A percentile compares a stretch with the other conserved stretches of the same genome.
Evolutionary conservation across 2,888 invertebrate genomes (phyloP).

Genomic region (Monopis laevigella): DNA sequence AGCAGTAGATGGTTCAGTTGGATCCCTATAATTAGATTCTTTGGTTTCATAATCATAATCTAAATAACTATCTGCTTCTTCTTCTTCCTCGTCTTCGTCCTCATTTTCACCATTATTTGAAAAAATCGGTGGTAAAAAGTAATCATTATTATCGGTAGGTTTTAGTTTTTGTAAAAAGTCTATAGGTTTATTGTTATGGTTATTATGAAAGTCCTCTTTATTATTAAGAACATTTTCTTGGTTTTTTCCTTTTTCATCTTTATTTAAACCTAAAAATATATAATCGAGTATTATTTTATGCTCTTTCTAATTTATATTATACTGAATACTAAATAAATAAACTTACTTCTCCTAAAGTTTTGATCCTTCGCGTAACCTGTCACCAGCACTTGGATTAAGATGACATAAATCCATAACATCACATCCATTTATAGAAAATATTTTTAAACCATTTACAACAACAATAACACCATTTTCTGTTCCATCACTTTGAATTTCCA

Average conservation of each 20-base stretch:
- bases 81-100: slow-evolving; percentile 44
- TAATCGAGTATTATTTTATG: background rate
- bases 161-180: slow-evolving; percentile 33
- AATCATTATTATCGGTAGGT: slow-evolving; percentile 28
- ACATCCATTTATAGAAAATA: slow-evolving; percentile 55
- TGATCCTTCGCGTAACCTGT: slow-evolving; percentile 34
- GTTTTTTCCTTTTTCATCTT: slow-evolving; percentile 23
- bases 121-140: slow-evolving; percentile 48
- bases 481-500: slow-evolving; percentile 12
- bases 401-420: slow-evolving; percentile 43
- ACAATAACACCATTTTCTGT: slow-evolving; percentile 7
- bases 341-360: slow-evolving; percentile 41
- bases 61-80: slow-evolving; percentile 37
- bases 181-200: slow-evolving; percentile 34
- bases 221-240: background rate
- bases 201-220: slow-evolving; percentile 18
- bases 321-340: background rate
- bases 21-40: slow-evolving; percentile 55
- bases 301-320: background rate
- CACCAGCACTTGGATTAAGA: slow-evolving; percentile 36
- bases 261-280: slow-evolving; percentile 13
- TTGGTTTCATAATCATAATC: slow-evolving; percentile 44
- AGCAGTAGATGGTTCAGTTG: slow-evolving; percentile 42
- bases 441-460: slow-evolving; percentile 17
- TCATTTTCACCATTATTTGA: slow-evolving; percentile 41